phyloP scores from a whole-genome alignment of 2,113 vertebrate genomes.

The Leptosomus discolor region DNA sequence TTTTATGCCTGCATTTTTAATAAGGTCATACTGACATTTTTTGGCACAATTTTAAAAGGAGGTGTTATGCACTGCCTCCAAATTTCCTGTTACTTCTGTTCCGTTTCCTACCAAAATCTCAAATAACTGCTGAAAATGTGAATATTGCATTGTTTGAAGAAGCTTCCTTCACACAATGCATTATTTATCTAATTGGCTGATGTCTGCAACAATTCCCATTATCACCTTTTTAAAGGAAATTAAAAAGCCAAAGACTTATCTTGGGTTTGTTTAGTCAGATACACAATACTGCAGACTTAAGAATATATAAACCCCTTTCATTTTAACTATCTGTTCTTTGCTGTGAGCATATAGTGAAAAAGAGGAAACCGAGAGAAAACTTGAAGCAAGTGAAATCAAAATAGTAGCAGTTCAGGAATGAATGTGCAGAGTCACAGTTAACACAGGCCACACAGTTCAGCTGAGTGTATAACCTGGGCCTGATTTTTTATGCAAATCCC shows the following conservation, averaged over 20 bases:
- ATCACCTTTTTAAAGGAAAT: background rate
- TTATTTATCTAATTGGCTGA: slow-evolving; percentile 10
- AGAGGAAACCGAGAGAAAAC: background rate
- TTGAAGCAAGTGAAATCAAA: background rate
- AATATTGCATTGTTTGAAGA: slow-evolving; percentile 8
- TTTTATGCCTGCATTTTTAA: background rate
- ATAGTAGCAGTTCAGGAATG: background rate
- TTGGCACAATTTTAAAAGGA: background rate
- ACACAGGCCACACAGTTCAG: background rate
- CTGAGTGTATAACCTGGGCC: background rate
- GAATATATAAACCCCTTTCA: background rate
- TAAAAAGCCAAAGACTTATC: background rate
- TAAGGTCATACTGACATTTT: background rate
- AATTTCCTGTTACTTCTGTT: background rate
- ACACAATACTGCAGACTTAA: background rate
- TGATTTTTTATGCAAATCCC: background rate
- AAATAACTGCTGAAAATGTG: background rate
- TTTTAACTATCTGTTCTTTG: background rate
- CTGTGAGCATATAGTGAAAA: background rate
- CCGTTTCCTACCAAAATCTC: background rate
- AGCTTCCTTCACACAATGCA: background rate
- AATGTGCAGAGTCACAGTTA: background rate
- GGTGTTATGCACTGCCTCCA: background rate
- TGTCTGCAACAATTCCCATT: background rate
- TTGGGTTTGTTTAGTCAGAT: background rate